Conservation (phyloP, 2,797 vertebrate genomes). For the Oreortyx pictus region DNA sequence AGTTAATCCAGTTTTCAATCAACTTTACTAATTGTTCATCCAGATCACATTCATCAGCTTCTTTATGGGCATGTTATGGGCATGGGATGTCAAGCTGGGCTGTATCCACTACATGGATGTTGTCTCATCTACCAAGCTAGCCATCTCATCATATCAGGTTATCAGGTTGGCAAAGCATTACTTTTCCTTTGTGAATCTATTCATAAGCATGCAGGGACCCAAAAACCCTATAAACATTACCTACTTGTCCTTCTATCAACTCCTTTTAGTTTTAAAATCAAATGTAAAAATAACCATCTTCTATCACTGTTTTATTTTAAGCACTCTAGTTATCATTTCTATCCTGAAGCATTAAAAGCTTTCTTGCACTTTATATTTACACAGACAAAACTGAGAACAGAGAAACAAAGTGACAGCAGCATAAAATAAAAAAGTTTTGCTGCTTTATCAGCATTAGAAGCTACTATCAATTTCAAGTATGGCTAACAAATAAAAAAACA, state of each 20-base stretch:
- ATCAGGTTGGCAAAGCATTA: not conserved
- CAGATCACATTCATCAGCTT: not conserved
- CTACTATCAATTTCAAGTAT: slow-evolving; percentile 23
- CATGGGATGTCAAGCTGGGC: not conserved
- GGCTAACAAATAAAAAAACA: not conserved
- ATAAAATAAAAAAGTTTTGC: not conserved
- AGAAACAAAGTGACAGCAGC: not conserved
- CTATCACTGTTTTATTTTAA: not conserved
- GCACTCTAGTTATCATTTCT: not conserved
- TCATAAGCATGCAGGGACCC: not conserved
- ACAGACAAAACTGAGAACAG: not conserved
- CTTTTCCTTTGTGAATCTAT: not conserved
- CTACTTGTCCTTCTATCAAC: not conserved
- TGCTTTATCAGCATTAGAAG: slow-evolving; percentile 32
- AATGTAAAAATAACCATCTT: not conserved
- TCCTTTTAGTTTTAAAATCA: not conserved
- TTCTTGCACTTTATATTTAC: not conserved
- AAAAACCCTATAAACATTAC: not conserved
- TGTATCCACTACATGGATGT: not conserved
- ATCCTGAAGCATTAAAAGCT: not conserved
- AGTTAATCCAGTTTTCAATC: not conserved
- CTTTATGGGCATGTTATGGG: not conserved
- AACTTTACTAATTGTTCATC: not conserved
- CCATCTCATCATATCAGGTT: not conserved
- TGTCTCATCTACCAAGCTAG: not conserved